Conservation (phyloP, 2,888 invertebrate genomes). For the Pharmacophagus antenor region DNA sequence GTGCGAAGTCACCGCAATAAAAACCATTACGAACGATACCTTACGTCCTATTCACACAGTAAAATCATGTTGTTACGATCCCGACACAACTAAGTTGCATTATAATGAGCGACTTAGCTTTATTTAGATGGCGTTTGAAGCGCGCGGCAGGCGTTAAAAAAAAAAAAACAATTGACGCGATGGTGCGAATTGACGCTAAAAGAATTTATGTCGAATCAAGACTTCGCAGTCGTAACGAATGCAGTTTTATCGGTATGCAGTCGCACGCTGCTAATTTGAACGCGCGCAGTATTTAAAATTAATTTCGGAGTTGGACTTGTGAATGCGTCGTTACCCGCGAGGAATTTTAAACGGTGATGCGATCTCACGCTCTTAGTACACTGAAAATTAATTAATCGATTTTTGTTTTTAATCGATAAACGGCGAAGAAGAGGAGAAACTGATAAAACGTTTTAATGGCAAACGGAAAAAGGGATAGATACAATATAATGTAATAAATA, state of each 20-base stretch:
- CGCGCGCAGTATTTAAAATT: background rate
- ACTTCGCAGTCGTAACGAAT: slow-evolving; percentile 10
- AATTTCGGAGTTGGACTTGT: background rate
- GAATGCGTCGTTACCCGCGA: background rate
- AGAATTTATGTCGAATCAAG: slow-evolving; percentile 15
- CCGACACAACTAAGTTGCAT: slow-evolving; percentile 34
- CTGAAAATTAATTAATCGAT: too few relatives aligned
- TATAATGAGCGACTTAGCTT: slow-evolving; percentile 30
- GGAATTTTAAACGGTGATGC: background rate
- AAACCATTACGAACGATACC: slow-evolving; percentile 22
- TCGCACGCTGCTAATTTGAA: background rate
- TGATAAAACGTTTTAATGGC: too few relatives aligned
- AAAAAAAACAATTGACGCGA: slow-evolving; percentile 4
- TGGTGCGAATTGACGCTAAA: slow-evolving; percentile 18
- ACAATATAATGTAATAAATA: too few relatives aligned
- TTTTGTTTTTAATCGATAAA: too few relatives aligned
- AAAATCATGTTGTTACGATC: slow-evolving; percentile 34
- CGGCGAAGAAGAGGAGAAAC: too few relatives aligned
- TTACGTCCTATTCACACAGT: slow-evolving; percentile 29
- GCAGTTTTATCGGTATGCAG: slow-evolving; percentile 20
- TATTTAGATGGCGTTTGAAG: slow-evolving; percentile 27
- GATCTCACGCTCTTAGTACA: too few relatives aligned
- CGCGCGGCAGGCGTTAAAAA: slow-evolving; percentile 7
- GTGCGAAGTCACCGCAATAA: slow-evolving; percentile 16
- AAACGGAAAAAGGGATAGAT: too few relatives aligned